Conservation (phyloP, 2,888 invertebrate genomes). For the Caenorhabditis parvicauda region DNA sequence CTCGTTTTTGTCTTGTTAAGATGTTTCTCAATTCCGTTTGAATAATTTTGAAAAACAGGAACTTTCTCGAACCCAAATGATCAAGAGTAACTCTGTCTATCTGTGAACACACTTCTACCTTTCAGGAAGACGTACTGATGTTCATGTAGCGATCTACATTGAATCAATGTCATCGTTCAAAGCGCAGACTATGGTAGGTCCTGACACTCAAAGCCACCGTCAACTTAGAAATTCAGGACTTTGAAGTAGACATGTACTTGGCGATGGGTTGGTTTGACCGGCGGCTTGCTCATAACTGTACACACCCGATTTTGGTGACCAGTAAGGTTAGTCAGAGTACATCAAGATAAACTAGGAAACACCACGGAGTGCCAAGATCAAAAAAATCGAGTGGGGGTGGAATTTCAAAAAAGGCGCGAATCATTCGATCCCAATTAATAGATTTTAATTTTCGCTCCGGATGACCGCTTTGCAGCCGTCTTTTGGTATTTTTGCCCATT, state of each 20-base stretch:
- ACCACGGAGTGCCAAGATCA: too few species aligned
- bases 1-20: too few species aligned
- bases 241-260: slow-evolving; percentile 62
- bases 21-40: not conserved
- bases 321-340: slow-evolving; percentile 31
- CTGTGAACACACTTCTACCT: not conserved
- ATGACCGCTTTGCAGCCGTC: too few species aligned
- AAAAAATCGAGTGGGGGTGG: too few species aligned
- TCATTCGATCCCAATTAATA: too few species aligned
- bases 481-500: too few species aligned
- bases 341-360: too few species aligned
- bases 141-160: slow-evolving; percentile 60
- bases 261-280: slow-evolving; percentile 62
- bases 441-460: too few species aligned
- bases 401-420: too few species aligned
- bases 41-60: too few species aligned
- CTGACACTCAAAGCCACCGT: not conserved
- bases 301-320: slow-evolving; percentile 59
- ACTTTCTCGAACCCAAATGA: too few species aligned
- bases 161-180: slow-evolving; percentile 63
- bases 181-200: slow-evolving; percentile 60
- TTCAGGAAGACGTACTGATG: slow-evolving; percentile 49
- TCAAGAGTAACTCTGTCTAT: too few species aligned
- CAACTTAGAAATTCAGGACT: slow-evolving; percentile 41
- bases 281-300: slow-evolving; percentile 60